Conservation (phyloP, 2,888 invertebrate genomes). For the Lasioglossum figueresi region DNA sequence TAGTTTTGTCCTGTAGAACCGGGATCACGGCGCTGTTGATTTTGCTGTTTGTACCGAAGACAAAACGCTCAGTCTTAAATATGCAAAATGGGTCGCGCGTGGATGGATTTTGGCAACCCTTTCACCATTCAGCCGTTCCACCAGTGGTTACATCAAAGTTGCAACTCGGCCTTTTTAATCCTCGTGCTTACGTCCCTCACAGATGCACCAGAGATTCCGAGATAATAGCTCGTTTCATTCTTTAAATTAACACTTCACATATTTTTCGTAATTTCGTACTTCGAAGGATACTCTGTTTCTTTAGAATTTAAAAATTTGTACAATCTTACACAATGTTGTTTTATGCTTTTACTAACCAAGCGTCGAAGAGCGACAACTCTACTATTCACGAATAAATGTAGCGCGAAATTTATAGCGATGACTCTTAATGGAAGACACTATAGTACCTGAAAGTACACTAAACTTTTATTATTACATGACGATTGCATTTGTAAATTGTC, state of each 20-base stretch:
- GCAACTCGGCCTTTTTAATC: background rate
- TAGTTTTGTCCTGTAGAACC: background rate
- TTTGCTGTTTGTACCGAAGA: slow-evolving; percentile 8
- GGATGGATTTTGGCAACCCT: background rate
- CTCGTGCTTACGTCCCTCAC: background rate
- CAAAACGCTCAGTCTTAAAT: background rate
- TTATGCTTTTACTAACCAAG: too few species aligned
- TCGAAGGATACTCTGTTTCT: background rate
- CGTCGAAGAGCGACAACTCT: too few species aligned
- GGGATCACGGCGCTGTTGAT: background rate
- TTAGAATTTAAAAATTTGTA: too few species aligned
- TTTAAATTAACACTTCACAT: background rate
- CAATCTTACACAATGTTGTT: too few species aligned
- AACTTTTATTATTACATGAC: background rate
- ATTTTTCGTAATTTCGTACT: background rate
- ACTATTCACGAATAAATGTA: too few species aligned
- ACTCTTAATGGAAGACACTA: too few species aligned
- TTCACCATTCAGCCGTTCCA: background rate
- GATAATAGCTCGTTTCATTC: background rate
- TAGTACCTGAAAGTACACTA: background rate
- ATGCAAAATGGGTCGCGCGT: background rate
- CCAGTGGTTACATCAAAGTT: background rate
- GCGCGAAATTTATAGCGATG: too few species aligned
- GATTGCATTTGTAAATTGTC: too few species aligned
- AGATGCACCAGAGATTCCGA: background rate